Conservation (phyloP, 2,797 vertebrate genomes). For the Thripadectes ignobilis region DNA sequence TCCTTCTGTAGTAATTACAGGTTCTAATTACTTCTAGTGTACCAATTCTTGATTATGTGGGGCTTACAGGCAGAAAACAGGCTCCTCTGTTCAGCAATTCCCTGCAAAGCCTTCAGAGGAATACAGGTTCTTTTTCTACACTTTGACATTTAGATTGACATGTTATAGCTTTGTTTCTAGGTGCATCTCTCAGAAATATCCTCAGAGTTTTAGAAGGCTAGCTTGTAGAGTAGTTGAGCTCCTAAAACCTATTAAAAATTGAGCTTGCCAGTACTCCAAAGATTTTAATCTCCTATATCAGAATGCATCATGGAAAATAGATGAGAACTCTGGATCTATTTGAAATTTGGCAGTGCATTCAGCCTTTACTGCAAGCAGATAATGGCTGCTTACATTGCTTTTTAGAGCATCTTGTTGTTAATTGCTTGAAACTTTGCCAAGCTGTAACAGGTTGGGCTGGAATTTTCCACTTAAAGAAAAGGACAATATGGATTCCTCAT, state of each 20-base stretch:
- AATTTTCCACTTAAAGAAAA: constrained; percentile 15
- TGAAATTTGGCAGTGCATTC: neutral
- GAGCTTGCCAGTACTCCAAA: neutral
- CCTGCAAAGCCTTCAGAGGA: neutral
- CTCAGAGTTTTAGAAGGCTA: neutral
- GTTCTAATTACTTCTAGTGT: neutral
- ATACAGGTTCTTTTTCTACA: neutral
- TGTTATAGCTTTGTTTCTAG: neutral
- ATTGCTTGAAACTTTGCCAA: constrained; percentile 6
- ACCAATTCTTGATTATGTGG: neutral
- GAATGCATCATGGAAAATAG: neutral
- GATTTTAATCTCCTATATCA: neutral
- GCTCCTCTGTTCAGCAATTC: neutral
- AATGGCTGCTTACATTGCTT: neutral
- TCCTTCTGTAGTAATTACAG: neutral
- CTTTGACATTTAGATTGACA: neutral
- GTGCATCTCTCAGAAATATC: neutral
- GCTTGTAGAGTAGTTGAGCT: neutral
- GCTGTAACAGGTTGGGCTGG: neutral
- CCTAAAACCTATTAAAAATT: constrained; percentile 14
- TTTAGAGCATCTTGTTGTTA: neutral
- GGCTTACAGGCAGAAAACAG: neutral
- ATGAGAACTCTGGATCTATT: neutral
- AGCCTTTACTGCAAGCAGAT: neutral
- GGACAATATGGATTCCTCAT: neutral